Evolutionary conservation across 2,797 vertebrate species (phyloP), one percentile per base, ranked within the genome.

Genomic region (Antennarius maculatus): DNA sequence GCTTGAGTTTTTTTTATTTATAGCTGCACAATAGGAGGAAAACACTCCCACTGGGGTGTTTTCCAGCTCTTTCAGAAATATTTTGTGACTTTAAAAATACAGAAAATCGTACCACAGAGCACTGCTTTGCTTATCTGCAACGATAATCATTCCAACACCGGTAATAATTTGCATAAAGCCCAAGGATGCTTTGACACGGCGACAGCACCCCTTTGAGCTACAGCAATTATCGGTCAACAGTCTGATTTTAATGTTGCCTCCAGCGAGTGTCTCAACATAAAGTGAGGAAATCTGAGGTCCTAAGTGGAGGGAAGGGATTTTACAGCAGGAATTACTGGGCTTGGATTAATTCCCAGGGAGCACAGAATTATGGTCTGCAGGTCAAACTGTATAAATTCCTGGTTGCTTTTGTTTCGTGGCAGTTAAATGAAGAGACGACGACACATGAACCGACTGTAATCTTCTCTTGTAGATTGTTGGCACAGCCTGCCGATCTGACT

Each of bases 401-500:
- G n/a, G 29, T 34, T 18, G 2, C 39, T 41, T 41, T 67, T 15
- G 29, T 49, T 23, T 17, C 5, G 4, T 27, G 12, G 57, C n/a
- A 12, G 18, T 55, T 53, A 28, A 7, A 42, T 43, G 1, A 49
- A 23, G 54, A 52, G 43, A 43, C 18, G 39, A 12, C 6, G 18
- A 45, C 15, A 27, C 43, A 17, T 3, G 7, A 41, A n/a, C 29
- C 5, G 39, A 39, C 18, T 71, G 4, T 31, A 62, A 31, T n/a
- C 42, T 39, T 9, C 8, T 58, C 23, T 10, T 56, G 53, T 29
- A 0, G 2, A 17, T 7, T 54, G 46, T 18, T 71, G 51, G 48
- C 57, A 48, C 49, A 29, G n/a, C 17, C 18, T 29, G 41, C 34
- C 47, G 16, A 16, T 52, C 12, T 65, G 52, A 52, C 43, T 37